Evolutionary conservation across 1,140 invertebrate genomes (phyloP), one percentile per base, ranked within the genome.

Genomic region (Elysia chlorotica): DNA sequence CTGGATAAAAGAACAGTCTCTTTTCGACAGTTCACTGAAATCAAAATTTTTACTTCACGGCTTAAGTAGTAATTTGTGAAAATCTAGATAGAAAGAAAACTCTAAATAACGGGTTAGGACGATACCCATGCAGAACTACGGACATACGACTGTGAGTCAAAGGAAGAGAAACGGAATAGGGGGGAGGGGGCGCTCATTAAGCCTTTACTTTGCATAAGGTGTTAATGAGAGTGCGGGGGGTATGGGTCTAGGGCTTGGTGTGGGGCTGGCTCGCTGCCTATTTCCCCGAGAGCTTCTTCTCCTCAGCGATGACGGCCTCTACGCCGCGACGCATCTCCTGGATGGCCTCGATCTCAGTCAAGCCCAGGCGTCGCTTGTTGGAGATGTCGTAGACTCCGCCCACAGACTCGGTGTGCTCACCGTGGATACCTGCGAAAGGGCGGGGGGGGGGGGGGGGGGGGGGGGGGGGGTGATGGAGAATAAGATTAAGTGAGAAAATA

Each of bases 371-470:
- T 21, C 80, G 62, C 71, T 82, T 83, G 79, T 86, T 85, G 63
- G 82, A 84, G 59, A 85, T 83, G 71, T 85, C 84, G 67, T 81
- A 86, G 6, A 83, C 81, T 14, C 84, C 84, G 21, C 83, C 82
- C 1, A 81, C 83, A 78, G 81, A 85, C 74, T 97, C 96, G 56
- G 96, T 96, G 90, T 98, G 96, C 89, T 98, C 96, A 71, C 96
- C 96, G 74, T 94, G 92, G 33, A 95, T 97, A 68, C 96, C 96
- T 85, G 61, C n/a, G n/a, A n/a, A n/a, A n/a, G n/a, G n/a, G n/a
- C n/a, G 37, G 19, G 19, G 33, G 21, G 21, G 23, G 23, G 21
- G 31, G 21, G 14, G 31, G 25, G 17, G 65, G 37, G 23, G 37
- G 37, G 17, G 37, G 37, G 33, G 21, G 37, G 4, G 41, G 35